These are phyloP conservation scores for Pteruthius melanotis DNA, from an alignment of 2,113 vertebrate species.

Conservation along the genomic window DNA sequence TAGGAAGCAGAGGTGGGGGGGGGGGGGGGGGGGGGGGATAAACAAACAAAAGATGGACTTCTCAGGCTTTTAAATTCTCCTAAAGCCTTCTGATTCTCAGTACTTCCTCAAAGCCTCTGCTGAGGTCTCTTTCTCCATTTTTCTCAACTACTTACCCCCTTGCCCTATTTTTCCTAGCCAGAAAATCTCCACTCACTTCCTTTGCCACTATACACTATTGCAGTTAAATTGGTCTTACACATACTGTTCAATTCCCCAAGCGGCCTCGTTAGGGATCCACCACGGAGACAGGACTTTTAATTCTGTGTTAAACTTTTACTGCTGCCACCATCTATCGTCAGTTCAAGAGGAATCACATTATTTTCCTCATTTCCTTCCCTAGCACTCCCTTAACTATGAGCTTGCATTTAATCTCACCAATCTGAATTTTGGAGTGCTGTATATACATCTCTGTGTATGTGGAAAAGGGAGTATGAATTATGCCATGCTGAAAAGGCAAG, in stretches of 20 bases:
- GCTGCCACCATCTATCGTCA: background rate
- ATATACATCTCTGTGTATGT: background rate
- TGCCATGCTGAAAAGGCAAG: background rate
- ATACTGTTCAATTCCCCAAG: background rate
- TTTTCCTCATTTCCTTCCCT: background rate
- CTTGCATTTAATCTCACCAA: background rate
- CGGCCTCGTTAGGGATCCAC: background rate
- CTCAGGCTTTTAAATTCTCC: background rate
- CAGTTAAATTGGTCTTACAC: background rate
- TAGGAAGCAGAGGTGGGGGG: background rate
- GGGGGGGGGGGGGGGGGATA: fast-evolving
- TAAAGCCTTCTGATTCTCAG: background rate
- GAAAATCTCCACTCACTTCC: background rate
- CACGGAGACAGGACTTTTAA: background rate
- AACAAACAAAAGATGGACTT: background rate
- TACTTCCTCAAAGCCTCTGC: background rate
- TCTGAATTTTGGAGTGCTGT: background rate
- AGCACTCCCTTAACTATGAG: background rate
- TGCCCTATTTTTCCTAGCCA: background rate
- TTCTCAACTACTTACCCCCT: background rate
- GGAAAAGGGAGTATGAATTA: background rate
- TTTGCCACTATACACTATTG: background rate
- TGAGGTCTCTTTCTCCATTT: background rate
- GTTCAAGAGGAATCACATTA: background rate
- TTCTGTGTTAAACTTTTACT: background rate